phyloP scores from a whole-genome alignment of 2,797 vertebrate genomes.

The Manis crassicaudata region DNA sequence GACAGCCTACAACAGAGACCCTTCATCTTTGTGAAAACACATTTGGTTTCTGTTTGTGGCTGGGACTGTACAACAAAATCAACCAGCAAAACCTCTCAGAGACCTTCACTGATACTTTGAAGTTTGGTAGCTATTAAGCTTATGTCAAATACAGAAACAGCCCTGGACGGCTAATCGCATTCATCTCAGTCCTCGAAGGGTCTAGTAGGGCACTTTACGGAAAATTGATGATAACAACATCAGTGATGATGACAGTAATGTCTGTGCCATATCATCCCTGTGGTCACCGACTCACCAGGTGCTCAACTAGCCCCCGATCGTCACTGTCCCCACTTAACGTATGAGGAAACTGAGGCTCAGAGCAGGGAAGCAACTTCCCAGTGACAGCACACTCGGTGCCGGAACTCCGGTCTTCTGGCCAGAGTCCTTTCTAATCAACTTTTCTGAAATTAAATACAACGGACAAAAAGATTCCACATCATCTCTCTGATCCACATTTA shows the following conservation, averaged over 20 bases:
- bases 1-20: neutral
- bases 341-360: neutral
- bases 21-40: constrained; percentile 33
- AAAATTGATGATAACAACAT: neutral
- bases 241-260: neutral
- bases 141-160: neutral
- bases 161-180: neutral
- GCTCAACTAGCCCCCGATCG: neutral
- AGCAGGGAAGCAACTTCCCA: neutral
- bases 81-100: constrained; percentile 3
- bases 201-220: neutral
- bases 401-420: neutral
- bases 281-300: neutral
- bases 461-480: neutral
- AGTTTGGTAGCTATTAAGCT: constrained; percentile 14
- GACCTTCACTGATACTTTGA: neutral
- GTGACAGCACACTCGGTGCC: neutral
- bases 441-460: neutral
- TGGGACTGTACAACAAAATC: neutral
- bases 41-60: neutral
- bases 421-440: neutral
- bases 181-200: neutral
- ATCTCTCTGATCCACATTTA: neutral
- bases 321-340: neutral
- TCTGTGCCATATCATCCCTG: neutral